phyloP scores from a whole-genome alignment of 2,888 invertebrate species.

The Mesorhabditis belari region DNA sequence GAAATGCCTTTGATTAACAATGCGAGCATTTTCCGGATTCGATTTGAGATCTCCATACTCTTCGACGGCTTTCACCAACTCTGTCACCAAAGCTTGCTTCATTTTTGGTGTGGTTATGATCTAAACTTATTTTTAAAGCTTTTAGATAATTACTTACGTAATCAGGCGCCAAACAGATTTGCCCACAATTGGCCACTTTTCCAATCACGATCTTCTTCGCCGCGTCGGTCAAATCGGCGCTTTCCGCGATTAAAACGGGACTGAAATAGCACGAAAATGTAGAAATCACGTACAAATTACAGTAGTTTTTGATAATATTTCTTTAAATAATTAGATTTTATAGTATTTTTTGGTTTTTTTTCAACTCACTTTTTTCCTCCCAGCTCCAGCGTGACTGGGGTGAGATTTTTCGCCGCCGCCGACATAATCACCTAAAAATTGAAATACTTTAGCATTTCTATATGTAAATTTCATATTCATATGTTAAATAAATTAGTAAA shows the following conservation, averaged over 20 bases:
- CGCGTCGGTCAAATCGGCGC: slow-evolving; percentile 69
- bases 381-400: slow-evolving; percentile 84
- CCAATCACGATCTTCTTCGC: slow-evolving; percentile 82
- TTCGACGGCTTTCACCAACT: slow-evolving; percentile 40
- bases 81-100: slow-evolving; percentile 59
- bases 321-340: neutral
- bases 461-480: too few species aligned
- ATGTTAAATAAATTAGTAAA: too few species aligned
- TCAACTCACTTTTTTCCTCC: slow-evolving; percentile 63
- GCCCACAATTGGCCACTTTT: slow-evolving; percentile 69
- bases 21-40: slow-evolving; percentile 43
- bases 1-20: slow-evolving; percentile 17
- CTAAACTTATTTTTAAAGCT: slow-evolving; percentile 3
- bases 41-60: slow-evolving; percentile 30
- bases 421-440: slow-evolving; percentile 68
- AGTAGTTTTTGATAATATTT: too few species aligned
- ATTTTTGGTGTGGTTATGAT: slow-evolving; percentile 62
- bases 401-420: slow-evolving; percentile 81
- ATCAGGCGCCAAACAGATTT: slow-evolving; percentile 14
- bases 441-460: slow-evolving; percentile 61
- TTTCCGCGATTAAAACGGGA: slow-evolving; percentile 77
- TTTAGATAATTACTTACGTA: slow-evolving; percentile 3
- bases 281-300: neutral
- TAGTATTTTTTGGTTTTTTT: too few species aligned
- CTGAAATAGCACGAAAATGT: slow-evolving; percentile 59